A percentile compares a stretch with the other conserved stretches of the same genome.
These are phyloP conservation scores for Carabus problematicus DNA, from an alignment of 2,888 invertebrate genomes.

Conservation along the genomic window DNA sequence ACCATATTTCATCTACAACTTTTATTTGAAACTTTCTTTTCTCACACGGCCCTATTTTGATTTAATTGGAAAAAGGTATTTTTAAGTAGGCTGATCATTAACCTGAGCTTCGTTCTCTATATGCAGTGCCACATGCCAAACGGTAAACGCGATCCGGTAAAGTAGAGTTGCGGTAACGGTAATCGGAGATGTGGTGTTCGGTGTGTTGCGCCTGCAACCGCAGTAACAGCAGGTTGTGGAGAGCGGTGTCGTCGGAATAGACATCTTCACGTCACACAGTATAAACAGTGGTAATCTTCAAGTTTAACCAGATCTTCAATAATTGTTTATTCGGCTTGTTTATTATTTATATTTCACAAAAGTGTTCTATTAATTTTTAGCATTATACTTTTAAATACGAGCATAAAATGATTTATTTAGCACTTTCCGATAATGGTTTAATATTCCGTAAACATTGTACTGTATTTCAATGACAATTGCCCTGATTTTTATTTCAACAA, in stretches of 20 bases:
- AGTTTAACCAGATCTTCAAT: neutral
- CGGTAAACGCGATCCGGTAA: constrained; percentile 75
- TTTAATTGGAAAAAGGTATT: neutral
- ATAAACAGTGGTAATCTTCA: neutral
- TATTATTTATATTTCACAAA: too few species aligned
- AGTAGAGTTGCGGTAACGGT: constrained; percentile 68
- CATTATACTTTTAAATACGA: too few species aligned
- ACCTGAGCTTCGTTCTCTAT: constrained; percentile 63
- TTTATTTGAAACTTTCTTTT: too few species aligned
- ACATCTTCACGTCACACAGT: constrained; percentile 10
- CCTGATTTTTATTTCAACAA: constrained; percentile 28
- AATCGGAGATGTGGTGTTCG: constrained; percentile 56
- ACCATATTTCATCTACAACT: too few species aligned
- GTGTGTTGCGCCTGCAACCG: constrained; percentile 7
- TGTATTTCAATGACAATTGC: constrained; percentile 13
- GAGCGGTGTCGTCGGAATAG: constrained; percentile 25
- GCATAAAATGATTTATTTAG: constrained; percentile 16
- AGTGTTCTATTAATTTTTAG: too few species aligned
- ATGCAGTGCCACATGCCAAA: constrained; percentile 77
- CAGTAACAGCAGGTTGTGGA: constrained; percentile 34
- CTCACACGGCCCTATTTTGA: too few species aligned
- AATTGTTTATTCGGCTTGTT: neutral
- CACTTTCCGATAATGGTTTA: constrained; percentile 10
- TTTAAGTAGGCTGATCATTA: neutral
- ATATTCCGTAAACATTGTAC: constrained; percentile 14